Evolutionary conservation across 2,113 vertebrate genomes (phyloP).

Genomic region (Thermophis baileyi): DNA sequence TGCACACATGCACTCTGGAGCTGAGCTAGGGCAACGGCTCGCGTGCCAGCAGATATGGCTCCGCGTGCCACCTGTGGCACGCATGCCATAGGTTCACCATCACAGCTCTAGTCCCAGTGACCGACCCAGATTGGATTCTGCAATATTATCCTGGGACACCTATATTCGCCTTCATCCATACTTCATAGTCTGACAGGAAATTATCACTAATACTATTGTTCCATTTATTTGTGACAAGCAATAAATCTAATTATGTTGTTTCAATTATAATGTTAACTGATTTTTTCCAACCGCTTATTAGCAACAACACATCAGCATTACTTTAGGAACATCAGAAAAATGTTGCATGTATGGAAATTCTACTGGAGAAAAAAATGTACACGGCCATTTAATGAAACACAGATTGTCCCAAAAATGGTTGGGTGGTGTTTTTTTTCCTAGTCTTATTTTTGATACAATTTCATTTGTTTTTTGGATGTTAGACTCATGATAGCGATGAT

Average conservation of each 20-base stretch:
- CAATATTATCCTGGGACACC: no score
- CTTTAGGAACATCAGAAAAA: conserved; percentile 58
- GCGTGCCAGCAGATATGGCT: no score
- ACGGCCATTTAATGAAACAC: conserved; percentile 24
- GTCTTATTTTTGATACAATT: not conserved
- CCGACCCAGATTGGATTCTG: no score
- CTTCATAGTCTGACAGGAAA: not conserved
- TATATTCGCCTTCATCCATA: no score
- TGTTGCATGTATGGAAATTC: conserved; percentile 49
- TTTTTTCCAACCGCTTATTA: conserved; percentile 68
- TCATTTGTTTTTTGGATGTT: conserved; percentile 14
- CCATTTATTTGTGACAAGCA: conserved; percentile 50
- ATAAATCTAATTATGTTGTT: conserved; percentile 63
- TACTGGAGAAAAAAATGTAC: conserved; percentile 40
- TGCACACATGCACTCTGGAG: no score
- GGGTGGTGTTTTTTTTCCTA: conserved; percentile 43
- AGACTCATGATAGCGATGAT: not conserved
- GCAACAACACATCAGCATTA: conserved; percentile 63
- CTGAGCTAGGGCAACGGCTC: no score
- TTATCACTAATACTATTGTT: conserved; percentile 24
- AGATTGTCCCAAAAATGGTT: conserved; percentile 9
- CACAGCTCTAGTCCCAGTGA: no score
- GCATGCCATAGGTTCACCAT: no score
- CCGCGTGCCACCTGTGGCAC: no score
- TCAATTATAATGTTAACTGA: conserved; percentile 75